phyloP scores from a whole-genome alignment of 2,888 invertebrate species.

The Volucella inflata region DNA sequence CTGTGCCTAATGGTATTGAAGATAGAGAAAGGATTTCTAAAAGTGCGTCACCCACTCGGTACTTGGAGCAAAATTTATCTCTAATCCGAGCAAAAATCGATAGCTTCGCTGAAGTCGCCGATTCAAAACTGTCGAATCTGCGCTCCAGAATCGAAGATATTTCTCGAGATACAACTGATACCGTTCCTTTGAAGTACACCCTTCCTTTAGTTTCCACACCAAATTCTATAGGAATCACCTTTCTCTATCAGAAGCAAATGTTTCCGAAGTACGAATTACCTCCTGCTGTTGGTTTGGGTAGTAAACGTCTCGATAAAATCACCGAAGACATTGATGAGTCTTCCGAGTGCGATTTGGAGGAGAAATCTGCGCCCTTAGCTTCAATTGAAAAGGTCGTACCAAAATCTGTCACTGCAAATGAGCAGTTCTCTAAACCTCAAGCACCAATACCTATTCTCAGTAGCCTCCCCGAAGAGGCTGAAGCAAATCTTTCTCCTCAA shows the following conservation, averaged over 20 bases:
- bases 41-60: slow-evolving; percentile 51
- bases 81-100: slow-evolving; percentile 65
- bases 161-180: slow-evolving; percentile 4
- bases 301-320: neutral
- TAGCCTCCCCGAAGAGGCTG: too few species aligned
- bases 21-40: slow-evolving; percentile 31
- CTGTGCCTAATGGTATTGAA: neutral
- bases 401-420: too few species aligned
- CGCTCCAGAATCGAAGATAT: slow-evolving; percentile 52
- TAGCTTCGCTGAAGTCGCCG: slow-evolving; percentile 66
- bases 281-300: neutral
- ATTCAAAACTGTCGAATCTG: slow-evolving; percentile 59
- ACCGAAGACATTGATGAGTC: neutral
- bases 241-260: slow-evolving; percentile 45
- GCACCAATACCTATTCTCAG: too few species aligned
- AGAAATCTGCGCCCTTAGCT: neutral
- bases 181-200: neutral
- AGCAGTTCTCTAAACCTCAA: too few species aligned
- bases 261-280: neutral
- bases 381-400: too few species aligned
- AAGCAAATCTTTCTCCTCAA: neutral
- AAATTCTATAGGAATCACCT: slow-evolving; percentile 60
- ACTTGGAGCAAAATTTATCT: slow-evolving; percentile 45
- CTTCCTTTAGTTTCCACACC: slow-evolving; percentile 34
- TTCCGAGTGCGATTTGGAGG: neutral